Evolutionary conservation across 2,888 invertebrate genomes (phyloP).

Genomic region (Gryllus longicercus): DNA sequence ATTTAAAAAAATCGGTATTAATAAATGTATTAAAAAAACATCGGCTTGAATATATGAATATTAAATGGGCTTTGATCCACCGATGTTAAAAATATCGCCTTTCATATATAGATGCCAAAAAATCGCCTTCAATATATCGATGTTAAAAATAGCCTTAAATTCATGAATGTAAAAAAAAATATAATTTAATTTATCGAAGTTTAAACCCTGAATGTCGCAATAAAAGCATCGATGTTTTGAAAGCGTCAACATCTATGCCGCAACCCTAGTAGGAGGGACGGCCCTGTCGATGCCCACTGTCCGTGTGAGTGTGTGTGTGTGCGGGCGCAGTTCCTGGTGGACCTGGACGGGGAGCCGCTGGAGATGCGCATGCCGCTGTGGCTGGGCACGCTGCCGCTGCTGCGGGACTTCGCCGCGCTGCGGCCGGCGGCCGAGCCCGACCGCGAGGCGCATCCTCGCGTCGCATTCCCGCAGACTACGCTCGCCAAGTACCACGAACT

Average conservation of each 20-base stretch:
- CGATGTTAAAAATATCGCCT: too few species aligned
- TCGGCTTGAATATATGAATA: too few species aligned
- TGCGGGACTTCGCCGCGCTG: conserved; percentile 38
- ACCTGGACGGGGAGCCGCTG: conserved; percentile 38
- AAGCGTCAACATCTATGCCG: background rate
- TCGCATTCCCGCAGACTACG: conserved; percentile 30
- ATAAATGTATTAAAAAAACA: too few species aligned
- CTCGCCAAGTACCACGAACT: conserved; percentile 36
- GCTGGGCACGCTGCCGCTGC: conserved; percentile 41
- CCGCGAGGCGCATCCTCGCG: conserved; percentile 18
- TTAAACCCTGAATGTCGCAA: background rate
- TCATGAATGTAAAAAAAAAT: too few species aligned
- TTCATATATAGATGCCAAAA: too few species aligned
- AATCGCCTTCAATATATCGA: too few species aligned
- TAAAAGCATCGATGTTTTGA: background rate
- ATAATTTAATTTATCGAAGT: too few species aligned
- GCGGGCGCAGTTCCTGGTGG: conserved; percentile 38
- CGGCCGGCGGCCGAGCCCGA: conserved; percentile 18
- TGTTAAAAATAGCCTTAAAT: too few species aligned
- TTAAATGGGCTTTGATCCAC: too few species aligned
- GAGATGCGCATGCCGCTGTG: conserved; percentile 40
- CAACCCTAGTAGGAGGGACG: too few species aligned
- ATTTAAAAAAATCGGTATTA: too few species aligned
- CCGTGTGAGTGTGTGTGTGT: background rate
- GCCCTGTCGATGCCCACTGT: too few species aligned